phyloP scores from a whole-genome alignment of 2,113 vertebrate genomes.

The Amblyornis subalaris region DNA sequence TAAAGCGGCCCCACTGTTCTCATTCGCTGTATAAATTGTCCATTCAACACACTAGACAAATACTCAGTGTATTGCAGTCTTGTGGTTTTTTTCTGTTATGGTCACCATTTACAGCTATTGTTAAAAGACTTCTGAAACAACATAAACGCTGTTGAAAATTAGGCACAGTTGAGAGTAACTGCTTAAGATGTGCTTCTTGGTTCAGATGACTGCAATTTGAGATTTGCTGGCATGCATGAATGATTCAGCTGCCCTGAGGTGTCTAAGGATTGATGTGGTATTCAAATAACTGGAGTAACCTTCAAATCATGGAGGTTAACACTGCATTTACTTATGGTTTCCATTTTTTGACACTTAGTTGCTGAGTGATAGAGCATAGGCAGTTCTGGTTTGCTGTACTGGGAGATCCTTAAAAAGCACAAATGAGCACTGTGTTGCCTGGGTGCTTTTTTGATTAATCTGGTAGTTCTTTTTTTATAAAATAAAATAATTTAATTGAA shows the following conservation, averaged over 20 bases:
- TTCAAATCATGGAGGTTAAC: neutral
- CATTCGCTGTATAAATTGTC: neutral
- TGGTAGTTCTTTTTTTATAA: neutral
- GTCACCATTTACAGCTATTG: neutral
- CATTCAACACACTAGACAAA: neutral
- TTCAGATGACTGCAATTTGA: neutral
- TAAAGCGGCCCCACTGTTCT: neutral
- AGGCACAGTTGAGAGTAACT: neutral
- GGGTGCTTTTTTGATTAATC: neutral
- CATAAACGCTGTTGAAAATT: neutral
- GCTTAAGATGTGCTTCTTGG: neutral
- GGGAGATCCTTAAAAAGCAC: neutral
- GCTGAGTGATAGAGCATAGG: neutral
- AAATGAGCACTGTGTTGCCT: neutral
- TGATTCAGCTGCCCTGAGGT: conserved; percentile 36
- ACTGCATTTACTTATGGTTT: neutral
- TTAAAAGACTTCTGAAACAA: neutral
- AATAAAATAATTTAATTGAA: neutral
- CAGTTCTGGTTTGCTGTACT: neutral
- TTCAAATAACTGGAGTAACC: neutral
- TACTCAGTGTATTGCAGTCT: neutral
- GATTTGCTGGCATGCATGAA: neutral
- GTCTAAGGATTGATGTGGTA: conserved; percentile 4
- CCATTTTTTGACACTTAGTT: conserved; percentile 8
- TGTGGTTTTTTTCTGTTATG: neutral